Evolutionary conservation across 2,888 invertebrate species (phyloP).

Genomic region (Stenodema calcarata): DNA sequence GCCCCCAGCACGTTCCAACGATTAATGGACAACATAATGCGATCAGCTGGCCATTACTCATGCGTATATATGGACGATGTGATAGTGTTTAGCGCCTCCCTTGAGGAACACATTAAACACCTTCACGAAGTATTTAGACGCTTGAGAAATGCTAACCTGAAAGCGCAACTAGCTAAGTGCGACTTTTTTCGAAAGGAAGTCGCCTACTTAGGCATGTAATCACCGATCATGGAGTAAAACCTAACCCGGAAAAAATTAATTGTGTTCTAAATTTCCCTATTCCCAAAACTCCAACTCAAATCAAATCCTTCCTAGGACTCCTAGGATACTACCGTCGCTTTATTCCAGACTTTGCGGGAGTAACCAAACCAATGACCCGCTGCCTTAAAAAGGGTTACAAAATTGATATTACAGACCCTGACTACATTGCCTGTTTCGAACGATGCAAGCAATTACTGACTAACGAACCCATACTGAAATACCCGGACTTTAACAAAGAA

Average conservation of each 20-base stretch:
- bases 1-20: neutral
- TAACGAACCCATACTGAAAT: conserved; percentile 45
- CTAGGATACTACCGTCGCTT: conserved; percentile 55
- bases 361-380: conserved; percentile 45
- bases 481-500: conserved; percentile 58
- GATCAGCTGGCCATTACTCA: conserved; percentile 9
- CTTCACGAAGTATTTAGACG: conserved; percentile 41
- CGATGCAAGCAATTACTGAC: conserved; percentile 28
- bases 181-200: conserved; percentile 38
- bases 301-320: conserved; percentile 44
- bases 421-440: conserved; percentile 25
- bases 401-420: conserved; percentile 52
- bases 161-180: conserved; percentile 43
- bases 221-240: conserved; percentile 38
- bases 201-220: conserved; percentile 49
- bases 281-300: conserved; percentile 56
- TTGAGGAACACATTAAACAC: conserved; percentile 41
- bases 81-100: conserved; percentile 28
- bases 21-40: conserved; percentile 35
- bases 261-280: conserved; percentile 52
- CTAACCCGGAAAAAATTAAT: conserved; percentile 49
- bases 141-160: conserved; percentile 35
- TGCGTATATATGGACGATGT: conserved; percentile 50
- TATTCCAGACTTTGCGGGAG: conserved; percentile 56
- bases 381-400: conserved; percentile 30